Conservation (phyloP, 2,888 invertebrate species). For the Oeneis ivallda region DNA sequence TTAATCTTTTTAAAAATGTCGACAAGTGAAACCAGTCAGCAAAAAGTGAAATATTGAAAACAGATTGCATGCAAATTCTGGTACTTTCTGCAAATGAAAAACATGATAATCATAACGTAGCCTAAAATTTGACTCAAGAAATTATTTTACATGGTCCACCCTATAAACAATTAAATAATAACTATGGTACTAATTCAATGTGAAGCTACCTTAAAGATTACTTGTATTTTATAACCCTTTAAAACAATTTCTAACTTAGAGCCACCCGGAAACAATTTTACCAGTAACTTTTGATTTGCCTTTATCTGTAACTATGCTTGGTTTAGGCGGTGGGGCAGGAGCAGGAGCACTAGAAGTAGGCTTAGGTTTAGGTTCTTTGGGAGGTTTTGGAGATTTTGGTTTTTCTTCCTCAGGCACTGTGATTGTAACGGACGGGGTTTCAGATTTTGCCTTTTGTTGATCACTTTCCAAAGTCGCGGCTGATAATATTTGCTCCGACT, state of each 20-base stretch:
- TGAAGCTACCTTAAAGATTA: background rate
- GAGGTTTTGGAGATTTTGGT: conserved; percentile 48
- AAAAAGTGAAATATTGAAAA: background rate
- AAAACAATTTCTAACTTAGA: conserved; percentile 63
- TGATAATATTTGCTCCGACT: conserved; percentile 67
- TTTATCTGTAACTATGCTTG: conserved; percentile 68
- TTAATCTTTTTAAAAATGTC: no score
- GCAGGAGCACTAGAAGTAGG: conserved; percentile 62
- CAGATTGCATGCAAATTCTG: background rate
- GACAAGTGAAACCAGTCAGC: no score
- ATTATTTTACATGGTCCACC: background rate
- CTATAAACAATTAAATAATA: background rate
- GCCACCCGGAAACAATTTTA: conserved; percentile 87
- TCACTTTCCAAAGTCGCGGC: conserved; percentile 63
- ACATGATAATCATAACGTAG: background rate
- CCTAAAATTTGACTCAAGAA: background rate
- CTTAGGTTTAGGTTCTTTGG: conserved; percentile 48
- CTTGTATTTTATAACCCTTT: background rate
- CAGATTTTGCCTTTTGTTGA: conserved; percentile 43
- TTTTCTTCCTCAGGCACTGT: conserved; percentile 40
- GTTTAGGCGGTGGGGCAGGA: conserved; percentile 57
- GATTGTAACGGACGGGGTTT: conserved; percentile 37
- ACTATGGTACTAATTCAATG: conserved; percentile 23
- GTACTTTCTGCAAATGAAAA: background rate
- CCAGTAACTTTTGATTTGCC: conserved; percentile 89